These are phyloP conservation scores for Philereme transversata DNA, from an alignment of 2,888 invertebrate genomes.

Conservation along the genomic window DNA sequence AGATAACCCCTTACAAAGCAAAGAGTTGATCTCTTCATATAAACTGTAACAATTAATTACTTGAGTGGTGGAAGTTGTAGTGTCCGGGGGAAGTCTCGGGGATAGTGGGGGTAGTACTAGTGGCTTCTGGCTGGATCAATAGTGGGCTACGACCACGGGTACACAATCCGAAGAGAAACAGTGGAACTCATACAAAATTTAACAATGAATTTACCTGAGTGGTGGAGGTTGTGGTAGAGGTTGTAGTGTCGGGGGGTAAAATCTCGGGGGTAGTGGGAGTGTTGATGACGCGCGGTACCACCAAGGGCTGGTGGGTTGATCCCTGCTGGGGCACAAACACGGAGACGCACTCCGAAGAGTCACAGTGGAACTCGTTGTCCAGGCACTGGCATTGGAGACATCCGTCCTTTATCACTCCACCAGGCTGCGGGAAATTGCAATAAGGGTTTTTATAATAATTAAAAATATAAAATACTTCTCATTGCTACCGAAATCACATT, in stretches of 20 bases:
- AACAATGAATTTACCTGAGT: constrained; percentile 4
- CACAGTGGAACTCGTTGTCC: constrained; percentile 89
- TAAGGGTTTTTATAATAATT: not conserved
- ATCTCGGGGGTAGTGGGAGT: constrained; percentile 28
- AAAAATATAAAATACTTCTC: not conserved
- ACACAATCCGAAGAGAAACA: too few relatives aligned
- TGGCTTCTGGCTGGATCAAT: too few relatives aligned
- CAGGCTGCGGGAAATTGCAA: constrained; percentile 82
- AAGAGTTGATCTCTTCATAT: too few relatives aligned
- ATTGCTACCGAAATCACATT: too few relatives aligned
- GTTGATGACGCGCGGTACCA: constrained; percentile 35
- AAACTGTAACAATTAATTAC: too few relatives aligned
- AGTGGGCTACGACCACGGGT: too few relatives aligned
- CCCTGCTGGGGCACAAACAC: constrained; percentile 41
- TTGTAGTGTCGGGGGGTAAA: constrained; percentile 20
- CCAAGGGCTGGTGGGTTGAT: constrained; percentile 50
- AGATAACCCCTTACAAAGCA: too few relatives aligned
- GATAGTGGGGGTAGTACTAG: too few relatives aligned
- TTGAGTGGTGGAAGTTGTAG: too few relatives aligned
- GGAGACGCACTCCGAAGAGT: constrained; percentile 77
- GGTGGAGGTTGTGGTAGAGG: constrained; percentile 7
- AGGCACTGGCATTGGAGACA: constrained; percentile 92
- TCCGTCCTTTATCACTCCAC: constrained; percentile 84
- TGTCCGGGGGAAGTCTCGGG: too few relatives aligned
- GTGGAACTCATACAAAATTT: too few relatives aligned